Evolutionary conservation across 2,113 vertebrate genomes (phyloP).

Genomic region (Stigmatopora nigra): DNA sequence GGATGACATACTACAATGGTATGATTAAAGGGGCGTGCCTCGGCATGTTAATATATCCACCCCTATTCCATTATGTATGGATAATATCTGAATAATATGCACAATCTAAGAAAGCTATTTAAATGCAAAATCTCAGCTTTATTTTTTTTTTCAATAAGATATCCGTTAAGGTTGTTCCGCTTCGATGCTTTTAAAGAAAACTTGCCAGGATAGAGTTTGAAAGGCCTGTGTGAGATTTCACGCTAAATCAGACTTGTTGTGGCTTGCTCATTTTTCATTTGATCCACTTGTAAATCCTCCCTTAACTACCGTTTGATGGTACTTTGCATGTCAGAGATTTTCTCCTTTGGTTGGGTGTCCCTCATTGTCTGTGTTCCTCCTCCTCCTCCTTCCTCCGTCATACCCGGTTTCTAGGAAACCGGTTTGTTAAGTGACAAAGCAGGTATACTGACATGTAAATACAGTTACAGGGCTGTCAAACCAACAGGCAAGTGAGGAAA

Average conservation of each 20-base stretch:
- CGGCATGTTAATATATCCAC: conserved; percentile 47
- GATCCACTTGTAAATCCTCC: conserved; percentile 12
- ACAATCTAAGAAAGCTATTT: conserved; percentile 35
- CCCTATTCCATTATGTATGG: conserved; percentile 58
- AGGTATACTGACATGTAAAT: conserved; percentile 10
- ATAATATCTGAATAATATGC: conserved; percentile 40
- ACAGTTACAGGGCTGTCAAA: conserved; percentile 1
- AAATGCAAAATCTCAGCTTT: conserved; percentile 28
- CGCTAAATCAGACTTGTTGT: conserved; percentile 19
- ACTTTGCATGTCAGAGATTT: conserved; percentile 8
- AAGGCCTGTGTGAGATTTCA: not conserved
- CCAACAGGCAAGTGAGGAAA: conserved; percentile 2
- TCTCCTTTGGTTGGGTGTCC: not conserved
- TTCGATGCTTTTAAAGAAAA: not conserved
- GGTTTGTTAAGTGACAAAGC: conserved; percentile 48
- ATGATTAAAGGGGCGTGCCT: conserved; percentile 60
- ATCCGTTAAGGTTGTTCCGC: not conserved
- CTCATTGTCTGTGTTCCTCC: not conserved
- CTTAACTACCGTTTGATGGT: not conserved
- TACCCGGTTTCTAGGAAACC: conserved; percentile 48
- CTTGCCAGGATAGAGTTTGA: not conserved
- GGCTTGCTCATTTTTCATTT: conserved; percentile 9
- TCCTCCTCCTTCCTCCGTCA: conserved; percentile 1
- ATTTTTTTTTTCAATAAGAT: conserved; percentile 12
- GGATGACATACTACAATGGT: conserved; percentile 3